Percentiles rank a stretch among this genome's conserved stretches.
phyloP scores from a whole-genome alignment of 2,888 invertebrate genomes.

The Pterostichus madidus region DNA sequence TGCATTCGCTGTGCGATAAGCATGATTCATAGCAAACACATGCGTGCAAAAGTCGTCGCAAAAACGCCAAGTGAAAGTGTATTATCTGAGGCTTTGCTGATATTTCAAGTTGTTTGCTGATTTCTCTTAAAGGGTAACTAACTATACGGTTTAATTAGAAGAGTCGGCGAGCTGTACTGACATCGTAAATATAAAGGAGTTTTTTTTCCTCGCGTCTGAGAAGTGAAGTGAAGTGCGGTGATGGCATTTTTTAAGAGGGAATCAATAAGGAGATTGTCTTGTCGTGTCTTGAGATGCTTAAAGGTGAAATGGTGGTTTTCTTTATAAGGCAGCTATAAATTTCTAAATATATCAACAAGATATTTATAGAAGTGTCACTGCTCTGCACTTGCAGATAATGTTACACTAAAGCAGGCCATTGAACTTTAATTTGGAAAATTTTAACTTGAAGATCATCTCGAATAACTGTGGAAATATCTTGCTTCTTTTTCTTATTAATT shows the following conservation, averaged over 20 bases:
- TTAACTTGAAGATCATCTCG: no score
- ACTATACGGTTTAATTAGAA: conserved; percentile 36
- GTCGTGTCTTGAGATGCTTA: no score
- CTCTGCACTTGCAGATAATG: no score
- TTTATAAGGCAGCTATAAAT: no score
- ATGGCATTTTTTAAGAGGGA: background rate
- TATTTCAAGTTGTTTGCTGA: conserved; percentile 44
- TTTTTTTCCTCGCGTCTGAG: conserved; percentile 3
- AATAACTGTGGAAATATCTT: no score
- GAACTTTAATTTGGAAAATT: no score
- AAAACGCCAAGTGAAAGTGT: conserved; percentile 34
- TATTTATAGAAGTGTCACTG: no score
- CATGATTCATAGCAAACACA: conserved; percentile 18
- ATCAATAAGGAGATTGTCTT: no score
- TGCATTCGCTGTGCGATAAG: background rate
- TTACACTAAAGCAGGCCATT: no score
- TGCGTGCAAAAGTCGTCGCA: conserved; percentile 25
- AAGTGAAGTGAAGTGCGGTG: background rate
- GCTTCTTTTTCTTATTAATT: no score
- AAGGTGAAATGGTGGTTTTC: no score
- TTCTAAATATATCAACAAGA: no score
- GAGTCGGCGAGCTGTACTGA: conserved; percentile 3
- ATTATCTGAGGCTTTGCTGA: conserved; percentile 16
- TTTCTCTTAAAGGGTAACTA: conserved; percentile 48
- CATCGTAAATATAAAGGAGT: conserved; percentile 32